Evolutionary conservation across 2,113 vertebrate genomes (phyloP).

Genomic region (Hippocampus comes): DNA sequence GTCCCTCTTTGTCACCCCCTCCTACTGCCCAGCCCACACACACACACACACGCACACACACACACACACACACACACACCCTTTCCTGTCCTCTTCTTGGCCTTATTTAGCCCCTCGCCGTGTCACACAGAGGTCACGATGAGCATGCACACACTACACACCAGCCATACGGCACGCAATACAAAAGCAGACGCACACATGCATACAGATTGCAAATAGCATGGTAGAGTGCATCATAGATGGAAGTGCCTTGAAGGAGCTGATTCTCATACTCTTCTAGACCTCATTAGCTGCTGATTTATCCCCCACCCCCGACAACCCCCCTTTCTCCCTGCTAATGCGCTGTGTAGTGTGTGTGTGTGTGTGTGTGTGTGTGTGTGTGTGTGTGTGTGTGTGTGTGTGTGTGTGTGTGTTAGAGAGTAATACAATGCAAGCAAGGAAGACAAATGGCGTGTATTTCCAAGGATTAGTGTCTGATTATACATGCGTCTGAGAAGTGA

Average conservation of each 20-base stretch:
- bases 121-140: constrained; percentile 79
- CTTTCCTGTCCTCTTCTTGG: constrained; percentile 57
- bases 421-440: constrained; percentile 21
- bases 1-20: constrained; percentile 53
- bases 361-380: background rate
- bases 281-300: constrained; percentile 88
- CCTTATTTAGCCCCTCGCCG: constrained; percentile 66
- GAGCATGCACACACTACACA: constrained; percentile 54
- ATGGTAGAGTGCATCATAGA: constrained; percentile 70
- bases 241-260: constrained; percentile 79
- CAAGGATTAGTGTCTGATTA: constrained; percentile 30
- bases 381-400: constrained; percentile 10
- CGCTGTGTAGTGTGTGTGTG: constrained; percentile 34
- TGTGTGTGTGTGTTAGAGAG: constrained; percentile 11
- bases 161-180: constrained; percentile 41
- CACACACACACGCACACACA: background rate
- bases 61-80: background rate
- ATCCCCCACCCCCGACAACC: constrained; percentile 71
- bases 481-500: constrained; percentile 14
- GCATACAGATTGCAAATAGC: constrained; percentile 58
- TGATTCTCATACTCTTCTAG: constrained; percentile 79
- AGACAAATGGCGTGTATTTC: constrained; percentile 41
- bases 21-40: constrained; percentile 6
- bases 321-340: constrained; percentile 57
- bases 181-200: constrained; percentile 24